Evolutionary conservation across 92 coral and sea anemone genomes (phyloP).

Genomic region (Palythoa grandiflora): DNA sequence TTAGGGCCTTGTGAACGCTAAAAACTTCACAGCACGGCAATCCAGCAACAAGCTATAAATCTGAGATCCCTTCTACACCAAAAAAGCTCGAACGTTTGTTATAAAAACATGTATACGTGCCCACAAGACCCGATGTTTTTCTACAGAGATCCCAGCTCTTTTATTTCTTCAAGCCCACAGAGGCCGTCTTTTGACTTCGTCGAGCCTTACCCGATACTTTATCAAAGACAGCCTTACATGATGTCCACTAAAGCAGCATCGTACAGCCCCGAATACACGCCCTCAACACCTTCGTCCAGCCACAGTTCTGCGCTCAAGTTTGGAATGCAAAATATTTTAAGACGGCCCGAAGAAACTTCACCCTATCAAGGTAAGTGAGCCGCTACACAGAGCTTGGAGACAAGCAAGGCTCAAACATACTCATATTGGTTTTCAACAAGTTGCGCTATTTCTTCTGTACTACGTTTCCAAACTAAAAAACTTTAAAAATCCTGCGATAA

Average conservation of each 20-base stretch:
- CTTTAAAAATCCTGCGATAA: neutral
- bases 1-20: neutral
- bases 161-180: conserved; percentile 18
- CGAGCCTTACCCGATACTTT: neutral
- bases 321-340: conserved; percentile 23
- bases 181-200: conserved; percentile 21
- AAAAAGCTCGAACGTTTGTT: neutral
- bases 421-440: neutral
- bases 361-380: conserved; percentile 25
- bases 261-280: conserved; percentile 8
- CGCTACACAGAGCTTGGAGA: neutral
- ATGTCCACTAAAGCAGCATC: conserved; percentile 11
- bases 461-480: too few species aligned
- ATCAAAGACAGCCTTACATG: conserved; percentile 33
- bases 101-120: conserved; percentile 33
- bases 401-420: neutral
- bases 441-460: too few species aligned
- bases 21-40: conserved; percentile 11
- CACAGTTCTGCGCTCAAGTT: conserved; percentile 31
- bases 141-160: conserved; percentile 32
- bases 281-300: conserved; percentile 17
- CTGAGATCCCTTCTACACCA: neutral
- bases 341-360: conserved; percentile 18
- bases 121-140: conserved; percentile 51
- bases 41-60: neutral